Conservation (phyloP, 2,888 invertebrate genomes). For the Lasioglossum calceatum region DNA sequence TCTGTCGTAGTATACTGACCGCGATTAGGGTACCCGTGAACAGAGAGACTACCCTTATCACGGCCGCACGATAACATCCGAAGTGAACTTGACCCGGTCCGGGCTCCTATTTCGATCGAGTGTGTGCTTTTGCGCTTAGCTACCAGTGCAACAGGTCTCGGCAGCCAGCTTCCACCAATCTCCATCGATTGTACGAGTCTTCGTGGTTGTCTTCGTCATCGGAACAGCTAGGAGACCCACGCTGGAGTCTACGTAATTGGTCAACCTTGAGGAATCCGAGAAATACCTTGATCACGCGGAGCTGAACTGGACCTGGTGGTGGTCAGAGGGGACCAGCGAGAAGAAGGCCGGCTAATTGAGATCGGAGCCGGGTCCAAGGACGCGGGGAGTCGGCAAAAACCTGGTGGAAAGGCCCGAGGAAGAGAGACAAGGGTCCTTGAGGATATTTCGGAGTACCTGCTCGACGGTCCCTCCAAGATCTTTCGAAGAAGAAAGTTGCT, state of each 20-base stretch:
- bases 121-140: not conserved
- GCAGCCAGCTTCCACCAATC: not conserved
- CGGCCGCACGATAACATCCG: conserved; percentile 9
- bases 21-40: not conserved
- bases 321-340: not conserved
- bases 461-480: conserved; percentile 13
- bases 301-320: not conserved
- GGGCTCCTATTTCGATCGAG: not conserved
- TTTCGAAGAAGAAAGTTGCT: conserved; percentile 64
- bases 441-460: conserved; percentile 45
- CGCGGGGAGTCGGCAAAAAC: not conserved
- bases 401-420: not conserved
- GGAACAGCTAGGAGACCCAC: not conserved
- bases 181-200: not conserved
- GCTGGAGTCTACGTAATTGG: not conserved
- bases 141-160: conserved; percentile 31
- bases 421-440: not conserved
- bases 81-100: conserved; percentile 12
- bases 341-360: not conserved
- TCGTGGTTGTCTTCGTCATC: not conserved
- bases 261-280: not conserved
- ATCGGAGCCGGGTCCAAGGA: not conserved
- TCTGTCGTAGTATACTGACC: not conserved
- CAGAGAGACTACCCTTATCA: not conserved
- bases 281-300: not conserved